phyloP scores from a whole-genome alignment of 2,888 invertebrate genomes.

The Coenonympha glycerion region DNA sequence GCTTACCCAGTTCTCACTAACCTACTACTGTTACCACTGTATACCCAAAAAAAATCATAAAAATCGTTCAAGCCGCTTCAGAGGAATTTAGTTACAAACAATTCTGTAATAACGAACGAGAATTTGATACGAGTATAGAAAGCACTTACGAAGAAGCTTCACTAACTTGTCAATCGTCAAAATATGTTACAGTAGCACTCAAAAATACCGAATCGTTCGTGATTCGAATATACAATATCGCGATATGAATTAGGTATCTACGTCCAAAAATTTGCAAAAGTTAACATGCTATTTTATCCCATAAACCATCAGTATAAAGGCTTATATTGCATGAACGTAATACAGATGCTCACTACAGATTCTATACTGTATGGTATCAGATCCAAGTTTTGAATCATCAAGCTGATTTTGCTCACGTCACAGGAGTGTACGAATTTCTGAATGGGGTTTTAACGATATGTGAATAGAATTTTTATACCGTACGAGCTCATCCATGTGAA shows the following conservation, averaged over 20 bases:
- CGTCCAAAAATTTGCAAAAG: not conserved
- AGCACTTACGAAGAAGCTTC: not conserved
- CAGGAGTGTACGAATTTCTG: slow-evolving; percentile 9
- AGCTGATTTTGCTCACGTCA: slow-evolving; percentile 12
- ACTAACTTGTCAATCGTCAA: not conserved
- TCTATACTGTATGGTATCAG: not conserved
- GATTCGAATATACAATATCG: slow-evolving; percentile 25
- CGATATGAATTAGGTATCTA: not conserved
- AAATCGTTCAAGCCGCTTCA: too few relatives aligned
- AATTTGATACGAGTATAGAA: too few relatives aligned
- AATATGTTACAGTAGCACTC: slow-evolving; percentile 11
- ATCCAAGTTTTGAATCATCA: slow-evolving; percentile 6
- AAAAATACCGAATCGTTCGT: slow-evolving; percentile 28
- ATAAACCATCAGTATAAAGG: not conserved
- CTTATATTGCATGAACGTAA: not conserved
- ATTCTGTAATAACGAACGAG: too few relatives aligned
- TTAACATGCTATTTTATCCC: too few relatives aligned
- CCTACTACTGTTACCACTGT: too few relatives aligned
- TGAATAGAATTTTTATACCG: slow-evolving; percentile 15
- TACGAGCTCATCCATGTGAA: not conserved
- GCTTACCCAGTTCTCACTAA: too few relatives aligned
- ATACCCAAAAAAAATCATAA: too few relatives aligned
- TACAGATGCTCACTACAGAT: not conserved
- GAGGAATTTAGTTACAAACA: too few relatives aligned
- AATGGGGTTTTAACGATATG: slow-evolving; percentile 10